These are phyloP conservation scores for Drosophila falleni DNA, from an alignment of 2,888 invertebrate species.

Conservation along the genomic window DNA sequence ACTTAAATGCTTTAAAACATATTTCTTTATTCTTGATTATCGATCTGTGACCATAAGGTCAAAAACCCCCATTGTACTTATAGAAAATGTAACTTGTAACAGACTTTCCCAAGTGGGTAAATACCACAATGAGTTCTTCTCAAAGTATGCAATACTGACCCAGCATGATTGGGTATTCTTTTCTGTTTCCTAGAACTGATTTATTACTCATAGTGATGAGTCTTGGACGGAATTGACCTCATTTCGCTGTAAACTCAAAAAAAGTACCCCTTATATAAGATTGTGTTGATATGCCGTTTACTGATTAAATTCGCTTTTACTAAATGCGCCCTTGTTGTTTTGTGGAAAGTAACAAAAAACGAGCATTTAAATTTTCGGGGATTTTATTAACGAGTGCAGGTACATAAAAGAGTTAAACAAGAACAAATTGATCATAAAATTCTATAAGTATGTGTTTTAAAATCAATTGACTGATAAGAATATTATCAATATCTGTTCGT, in stretches of 20 bases:
- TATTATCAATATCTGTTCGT: conserved; percentile 11
- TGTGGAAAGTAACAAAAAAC: conserved; percentile 27
- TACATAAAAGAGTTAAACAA: conserved; percentile 33
- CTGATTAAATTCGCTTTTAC: conserved; percentile 38
- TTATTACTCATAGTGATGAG: conserved; percentile 29
- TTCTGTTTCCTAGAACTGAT: conserved; percentile 33
- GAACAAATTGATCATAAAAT: conserved; percentile 21
- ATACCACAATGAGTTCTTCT: conserved; percentile 11
- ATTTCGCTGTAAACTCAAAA: conserved; percentile 17
- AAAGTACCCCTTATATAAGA: conserved; percentile 32
- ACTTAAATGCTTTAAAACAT: conserved; percentile 14
- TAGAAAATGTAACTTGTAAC: background rate
- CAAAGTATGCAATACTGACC: conserved; percentile 17
- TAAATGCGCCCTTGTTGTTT: conserved; percentile 39
- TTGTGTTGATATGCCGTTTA: conserved; percentile 10
- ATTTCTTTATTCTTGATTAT: background rate
- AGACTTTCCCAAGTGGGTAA: conserved; percentile 22
- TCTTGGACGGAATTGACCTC: conserved; percentile 34
- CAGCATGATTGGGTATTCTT: conserved; percentile 1
- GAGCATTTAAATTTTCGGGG: conserved; percentile 55
- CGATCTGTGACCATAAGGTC: background rate
- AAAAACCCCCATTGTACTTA: conserved; percentile 23
- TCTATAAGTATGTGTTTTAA: conserved; percentile 7
- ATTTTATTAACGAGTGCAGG: conserved; percentile 50
- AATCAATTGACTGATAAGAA: conserved; percentile 44